Percentiles rank a stretch among this genome's conserved stretches.
phyloP scores from a whole-genome alignment of 2,113 vertebrate species.

The Micronycteris hirsuta region DNA sequence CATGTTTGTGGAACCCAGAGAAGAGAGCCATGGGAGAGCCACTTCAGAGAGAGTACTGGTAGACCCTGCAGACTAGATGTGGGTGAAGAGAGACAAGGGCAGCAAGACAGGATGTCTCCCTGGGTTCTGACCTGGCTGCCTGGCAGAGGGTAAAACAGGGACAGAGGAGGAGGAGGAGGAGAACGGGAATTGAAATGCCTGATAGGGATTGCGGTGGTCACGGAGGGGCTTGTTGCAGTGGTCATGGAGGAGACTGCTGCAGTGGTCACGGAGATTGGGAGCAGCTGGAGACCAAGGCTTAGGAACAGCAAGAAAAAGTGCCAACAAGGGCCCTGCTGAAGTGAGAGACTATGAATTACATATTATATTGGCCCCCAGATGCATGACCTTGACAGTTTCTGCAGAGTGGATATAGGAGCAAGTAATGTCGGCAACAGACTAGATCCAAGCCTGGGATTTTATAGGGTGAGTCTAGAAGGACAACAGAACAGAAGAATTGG shows the following conservation, averaged over 20 bases:
- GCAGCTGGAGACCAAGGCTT: not conserved
- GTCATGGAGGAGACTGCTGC: too few relatives aligned
- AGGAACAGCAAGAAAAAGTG: not conserved
- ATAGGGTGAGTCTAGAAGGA: not conserved
- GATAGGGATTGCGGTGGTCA: too few relatives aligned
- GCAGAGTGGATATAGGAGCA: not conserved
- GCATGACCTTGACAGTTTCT: accelerated
- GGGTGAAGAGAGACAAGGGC: not conserved
- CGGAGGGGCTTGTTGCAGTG: not conserved
- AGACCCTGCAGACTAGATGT: not conserved
- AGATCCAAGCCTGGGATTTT: not conserved
- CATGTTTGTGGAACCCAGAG: not conserved
- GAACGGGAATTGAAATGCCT: accelerated
- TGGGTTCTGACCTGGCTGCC: not conserved
- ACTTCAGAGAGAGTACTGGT: not conserved
- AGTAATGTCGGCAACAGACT: not conserved
- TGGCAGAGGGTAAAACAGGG: not conserved
- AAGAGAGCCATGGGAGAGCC: not conserved
- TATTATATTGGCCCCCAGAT: not conserved
- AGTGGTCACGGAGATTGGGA: not conserved
- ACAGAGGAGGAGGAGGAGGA: not conserved
- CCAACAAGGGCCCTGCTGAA: not conserved
- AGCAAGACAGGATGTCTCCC: not conserved
- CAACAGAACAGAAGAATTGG: not conserved
- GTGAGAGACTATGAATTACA: not conserved